These are phyloP conservation scores for Standfussiana lucernea DNA, from an alignment of 2,888 invertebrate species.

Conservation along the genomic window DNA sequence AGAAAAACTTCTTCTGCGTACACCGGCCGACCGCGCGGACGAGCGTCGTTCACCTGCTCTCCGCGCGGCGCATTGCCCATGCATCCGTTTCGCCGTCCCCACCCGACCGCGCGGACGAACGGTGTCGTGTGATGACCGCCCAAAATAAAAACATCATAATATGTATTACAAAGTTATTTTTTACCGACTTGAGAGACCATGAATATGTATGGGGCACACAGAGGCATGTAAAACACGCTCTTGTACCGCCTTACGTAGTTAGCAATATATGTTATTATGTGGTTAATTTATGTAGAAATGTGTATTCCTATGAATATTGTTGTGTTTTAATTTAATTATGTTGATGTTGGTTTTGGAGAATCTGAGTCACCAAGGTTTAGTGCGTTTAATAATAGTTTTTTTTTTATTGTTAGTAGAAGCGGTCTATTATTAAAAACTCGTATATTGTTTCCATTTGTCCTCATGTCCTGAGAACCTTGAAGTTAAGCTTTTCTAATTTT, in stretches of 20 bases:
- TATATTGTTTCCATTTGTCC: neutral
- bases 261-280: conserved; percentile 46
- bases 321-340: neutral
- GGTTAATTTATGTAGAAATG: conserved; percentile 53
- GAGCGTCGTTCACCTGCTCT: neutral
- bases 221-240: conserved; percentile 49
- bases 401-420: no score
- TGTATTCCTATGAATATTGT: conserved; percentile 43
- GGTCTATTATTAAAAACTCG: neutral
- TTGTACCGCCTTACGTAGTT: conserved; percentile 39
- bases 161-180: conserved; percentile 55
- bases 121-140: neutral
- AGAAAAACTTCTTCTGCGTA: no score
- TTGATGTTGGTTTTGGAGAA: neutral
- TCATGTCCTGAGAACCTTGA: neutral
- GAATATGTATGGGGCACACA: conserved; percentile 63
- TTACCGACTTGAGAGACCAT: conserved; percentile 45
- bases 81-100: neutral
- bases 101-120: neutral
- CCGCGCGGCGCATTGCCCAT: neutral
- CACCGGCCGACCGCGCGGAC: neutral
- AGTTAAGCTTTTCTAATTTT: neutral
- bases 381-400: neutral
- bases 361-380: neutral
- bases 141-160: conserved; percentile 44